phyloP scores from a whole-genome alignment of 2,113 vertebrate species.

The Paraplagusia blochii region DNA sequence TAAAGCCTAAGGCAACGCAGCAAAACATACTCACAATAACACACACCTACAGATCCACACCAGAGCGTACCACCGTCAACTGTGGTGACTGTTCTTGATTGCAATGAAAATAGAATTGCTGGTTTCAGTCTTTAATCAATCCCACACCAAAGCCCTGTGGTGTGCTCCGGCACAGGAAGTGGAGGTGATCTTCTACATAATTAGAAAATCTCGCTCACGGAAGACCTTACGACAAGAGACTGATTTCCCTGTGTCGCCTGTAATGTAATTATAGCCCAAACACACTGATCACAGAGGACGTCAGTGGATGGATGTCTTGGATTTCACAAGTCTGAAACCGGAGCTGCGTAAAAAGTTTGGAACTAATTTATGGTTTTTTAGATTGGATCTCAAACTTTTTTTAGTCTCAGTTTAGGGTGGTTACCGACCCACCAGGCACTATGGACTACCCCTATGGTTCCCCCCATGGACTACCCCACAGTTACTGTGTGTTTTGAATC shows the following conservation, averaged over 20 bases:
- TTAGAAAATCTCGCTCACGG: slow-evolving; percentile 50
- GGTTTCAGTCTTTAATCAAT: slow-evolving; percentile 61
- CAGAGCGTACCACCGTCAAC: slow-evolving; percentile 39
- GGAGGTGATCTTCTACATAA: slow-evolving; percentile 53
- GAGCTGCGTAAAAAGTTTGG: slow-evolving; percentile 24
- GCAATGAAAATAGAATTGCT: slow-evolving; percentile 50
- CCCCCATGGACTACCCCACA: no score
- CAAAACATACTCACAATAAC: no score
- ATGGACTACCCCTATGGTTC: no score
- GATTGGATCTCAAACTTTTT: neutral
- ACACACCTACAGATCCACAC: slow-evolving; percentile 34
- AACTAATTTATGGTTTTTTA: slow-evolving; percentile 16
- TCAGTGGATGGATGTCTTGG: slow-evolving; percentile 33
- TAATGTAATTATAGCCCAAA: slow-evolving; percentile 51
- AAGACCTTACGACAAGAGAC: slow-evolving; percentile 54
- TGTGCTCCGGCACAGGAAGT: slow-evolving; percentile 29
- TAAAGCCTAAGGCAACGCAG: no score
- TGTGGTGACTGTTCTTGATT: slow-evolving; percentile 45
- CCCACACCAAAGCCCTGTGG: slow-evolving; percentile 44
- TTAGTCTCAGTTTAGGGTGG: no score
- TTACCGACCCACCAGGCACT: no score
- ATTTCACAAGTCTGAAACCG: slow-evolving; percentile 36
- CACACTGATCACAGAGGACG: slow-evolving; percentile 34
- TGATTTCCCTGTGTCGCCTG: slow-evolving; percentile 52
- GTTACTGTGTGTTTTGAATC: no score